These are phyloP conservation scores for Homarus gammarus DNA, from an alignment of 2,888 invertebrate genomes.

Conservation along the genomic window DNA sequence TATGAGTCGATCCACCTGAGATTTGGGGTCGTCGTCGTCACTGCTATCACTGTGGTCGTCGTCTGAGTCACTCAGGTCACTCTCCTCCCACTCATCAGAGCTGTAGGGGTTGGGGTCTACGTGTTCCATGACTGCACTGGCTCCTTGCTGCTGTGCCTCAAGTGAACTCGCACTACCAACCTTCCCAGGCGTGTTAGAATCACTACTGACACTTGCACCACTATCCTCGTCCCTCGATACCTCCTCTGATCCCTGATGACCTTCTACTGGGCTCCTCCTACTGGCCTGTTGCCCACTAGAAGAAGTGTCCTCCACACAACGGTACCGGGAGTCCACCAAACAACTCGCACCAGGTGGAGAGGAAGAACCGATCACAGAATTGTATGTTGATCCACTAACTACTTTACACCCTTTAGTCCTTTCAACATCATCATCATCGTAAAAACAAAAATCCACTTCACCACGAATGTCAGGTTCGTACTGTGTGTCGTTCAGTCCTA, in stretches of 20 bases:
- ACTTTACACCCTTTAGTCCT: conserved; percentile 52
- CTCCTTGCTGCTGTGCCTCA: conserved; percentile 52
- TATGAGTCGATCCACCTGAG: conserved; percentile 75
- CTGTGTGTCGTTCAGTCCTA: conserved; percentile 67
- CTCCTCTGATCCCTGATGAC: conserved; percentile 55
- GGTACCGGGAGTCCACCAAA: conserved; percentile 59
- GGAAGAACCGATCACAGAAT: conserved; percentile 45
- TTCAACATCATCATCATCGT: conserved; percentile 48
- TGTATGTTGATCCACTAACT: conserved; percentile 45
- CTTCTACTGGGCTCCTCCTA: conserved; percentile 50
- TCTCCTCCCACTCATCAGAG: conserved; percentile 76
- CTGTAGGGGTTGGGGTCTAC: conserved; percentile 65
- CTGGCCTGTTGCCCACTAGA: conserved; percentile 28
- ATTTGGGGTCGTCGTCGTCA: conserved; percentile 76
- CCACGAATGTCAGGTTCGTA: conserved; percentile 71
- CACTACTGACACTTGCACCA: conserved; percentile 44
- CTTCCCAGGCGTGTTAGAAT: conserved; percentile 45
- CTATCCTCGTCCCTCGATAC: conserved; percentile 51
- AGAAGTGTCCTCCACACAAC: conserved; percentile 64
- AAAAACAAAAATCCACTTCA: conserved; percentile 53
- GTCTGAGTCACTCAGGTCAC: conserved; percentile 71
- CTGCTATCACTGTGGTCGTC: conserved; percentile 75
- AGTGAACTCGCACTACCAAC: conserved; percentile 67
- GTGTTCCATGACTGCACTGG: conserved; percentile 64
- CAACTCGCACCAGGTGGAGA: conserved; percentile 39